Base-by-base conservation (phyloP, 2,113 vertebrate species). In the Pachypanchax playfairii region DNA sequence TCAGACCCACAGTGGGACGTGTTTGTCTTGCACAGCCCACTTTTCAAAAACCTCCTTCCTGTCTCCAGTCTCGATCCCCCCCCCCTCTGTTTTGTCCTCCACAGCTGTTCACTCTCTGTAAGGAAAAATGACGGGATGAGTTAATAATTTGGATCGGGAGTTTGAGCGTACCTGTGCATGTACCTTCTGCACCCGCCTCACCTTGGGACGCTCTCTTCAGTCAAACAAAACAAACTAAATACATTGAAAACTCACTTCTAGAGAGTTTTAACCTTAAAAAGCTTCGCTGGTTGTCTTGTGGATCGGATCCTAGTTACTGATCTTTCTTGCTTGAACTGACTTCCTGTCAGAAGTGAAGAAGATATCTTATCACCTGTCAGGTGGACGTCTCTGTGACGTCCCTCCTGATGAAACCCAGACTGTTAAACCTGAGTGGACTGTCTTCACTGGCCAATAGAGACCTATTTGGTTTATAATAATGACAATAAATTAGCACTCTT, bases 51-150 rank as follows among this genome's bases (percentile, higher is more conserved):
- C 55, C 59, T 68, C 57, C 65, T 73, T 67, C 71, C 42, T 48
- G 67, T 57, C 69, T 71, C 54, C 47, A 41, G 46, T 65, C 42
- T 36, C 2, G 14, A 58, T 72, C 48, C 44, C 14, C 3, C 29
- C 20, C 21, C 15, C 6, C 2, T 36, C 31, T 22, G 17, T 65
- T 70, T 64, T 60, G 65, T 70, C 41, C 67, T 70, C 47, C 65
- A 72, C 80, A 89, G 89, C 88, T 92, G 91, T 90, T 92, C 57
- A 20, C 51, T 84, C 70, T 80, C 84, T 86, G 79, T 71, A 77
- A 87, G 89, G 73, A 64, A 91, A 88, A 87, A 9, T 43, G 70
- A 51, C 67, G 83, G 59, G 82, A 58, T 31, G 52, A 70, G 73
- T 86, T 85, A 78, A 74, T 53, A 75, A 77, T 70, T 74, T 3